Evolutionary conservation across 2,888 invertebrate genomes (phyloP).

Genomic region (Archaeoteleia sp.): DNA sequence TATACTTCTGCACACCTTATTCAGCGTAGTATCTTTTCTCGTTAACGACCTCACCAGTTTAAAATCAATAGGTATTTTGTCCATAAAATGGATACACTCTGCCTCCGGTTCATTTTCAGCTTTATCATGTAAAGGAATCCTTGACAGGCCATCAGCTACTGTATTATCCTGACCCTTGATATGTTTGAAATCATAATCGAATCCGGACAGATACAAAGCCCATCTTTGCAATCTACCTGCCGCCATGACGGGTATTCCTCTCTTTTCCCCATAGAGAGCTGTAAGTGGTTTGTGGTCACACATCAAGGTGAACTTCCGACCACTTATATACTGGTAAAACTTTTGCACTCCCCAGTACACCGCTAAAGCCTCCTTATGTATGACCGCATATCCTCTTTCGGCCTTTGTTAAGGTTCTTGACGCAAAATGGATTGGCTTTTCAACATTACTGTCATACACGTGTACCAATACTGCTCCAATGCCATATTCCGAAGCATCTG

Average conservation of each 20-base stretch:
- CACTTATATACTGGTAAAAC: constrained; percentile 67
- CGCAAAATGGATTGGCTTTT: constrained; percentile 61
- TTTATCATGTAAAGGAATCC: constrained; percentile 16
- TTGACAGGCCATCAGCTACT: constrained; percentile 30
- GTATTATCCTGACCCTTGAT: constrained; percentile 20
- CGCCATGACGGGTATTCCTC: constrained; percentile 30
- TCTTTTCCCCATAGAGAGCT: constrained; percentile 28
- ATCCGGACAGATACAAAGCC: constrained; percentile 22
- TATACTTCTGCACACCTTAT: constrained; percentile 28
- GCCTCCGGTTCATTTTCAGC: neutral
- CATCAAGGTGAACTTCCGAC: constrained; percentile 59
- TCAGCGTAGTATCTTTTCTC: constrained; percentile 11
- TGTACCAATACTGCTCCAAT: constrained; percentile 62
- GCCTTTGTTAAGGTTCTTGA: constrained; percentile 59
- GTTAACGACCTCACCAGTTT: constrained; percentile 1
- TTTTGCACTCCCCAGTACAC: constrained; percentile 64
- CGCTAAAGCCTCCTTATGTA: constrained; percentile 66
- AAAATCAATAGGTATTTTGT: constrained; percentile 19
- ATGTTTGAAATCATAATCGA: constrained; percentile 19
- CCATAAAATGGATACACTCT: constrained; percentile 32
- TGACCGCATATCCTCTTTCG: constrained; percentile 64
- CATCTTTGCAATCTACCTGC: constrained; percentile 30
- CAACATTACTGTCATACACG: constrained; percentile 54
- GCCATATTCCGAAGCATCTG: constrained; percentile 54
- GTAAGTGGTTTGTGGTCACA: constrained; percentile 65